Conservation (phyloP, 30 jellyfish, hydroid and myxozoan genomes). For the Morbakka virulenta region DNA sequence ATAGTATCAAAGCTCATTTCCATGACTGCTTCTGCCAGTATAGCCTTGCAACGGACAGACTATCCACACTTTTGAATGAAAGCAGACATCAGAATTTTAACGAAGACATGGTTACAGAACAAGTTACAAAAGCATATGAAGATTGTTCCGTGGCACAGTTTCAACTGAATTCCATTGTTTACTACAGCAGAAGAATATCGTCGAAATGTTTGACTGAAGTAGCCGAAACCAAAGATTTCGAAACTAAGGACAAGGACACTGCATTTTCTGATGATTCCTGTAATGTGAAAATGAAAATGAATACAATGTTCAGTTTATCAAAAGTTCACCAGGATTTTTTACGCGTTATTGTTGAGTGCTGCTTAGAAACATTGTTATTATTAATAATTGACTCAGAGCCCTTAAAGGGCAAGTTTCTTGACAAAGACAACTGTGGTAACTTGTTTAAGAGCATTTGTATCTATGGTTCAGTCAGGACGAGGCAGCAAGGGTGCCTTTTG, state of each 20-base stretch:
- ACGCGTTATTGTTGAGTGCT: slow-evolving; percentile 61
- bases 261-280: neutral
- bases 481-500: slow-evolving; percentile 52
- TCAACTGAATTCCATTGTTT: slow-evolving; percentile 33
- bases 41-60: slow-evolving; percentile 71
- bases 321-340: slow-evolving; percentile 29
- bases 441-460: slow-evolving; percentile 53
- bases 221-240: neutral
- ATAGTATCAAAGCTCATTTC: slow-evolving; percentile 44
- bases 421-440: slow-evolving; percentile 34
- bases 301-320: neutral
- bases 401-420: neutral
- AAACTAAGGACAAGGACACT: neutral
- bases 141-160: slow-evolving; percentile 55
- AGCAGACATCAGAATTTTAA: neutral
- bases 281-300: no score
- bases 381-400: neutral
- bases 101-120: neutral
- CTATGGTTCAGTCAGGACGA: slow-evolving; percentile 52
- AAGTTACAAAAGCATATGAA: slow-evolving; percentile 19
- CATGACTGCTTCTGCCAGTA: slow-evolving; percentile 64
- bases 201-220: neutral
- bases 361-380: slow-evolving; percentile 31
- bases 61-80: neutral
- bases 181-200: neutral